Evolutionary conservation across 2,888 invertebrate genomes (phyloP), one percentile per base, ranked within the genome.

Genomic region (Tolmerus cingulatus): DNA sequence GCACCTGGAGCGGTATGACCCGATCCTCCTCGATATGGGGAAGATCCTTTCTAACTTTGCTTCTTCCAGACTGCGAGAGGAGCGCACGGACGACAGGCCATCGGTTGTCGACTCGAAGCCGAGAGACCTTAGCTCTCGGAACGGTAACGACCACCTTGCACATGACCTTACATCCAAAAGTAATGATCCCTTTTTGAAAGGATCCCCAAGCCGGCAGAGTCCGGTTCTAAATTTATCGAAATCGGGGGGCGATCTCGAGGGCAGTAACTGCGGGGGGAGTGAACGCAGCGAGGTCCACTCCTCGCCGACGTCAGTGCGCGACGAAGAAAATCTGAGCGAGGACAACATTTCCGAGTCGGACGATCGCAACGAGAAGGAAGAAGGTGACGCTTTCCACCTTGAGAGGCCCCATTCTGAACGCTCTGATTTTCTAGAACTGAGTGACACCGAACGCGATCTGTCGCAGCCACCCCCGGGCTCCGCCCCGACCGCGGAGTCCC

Each of bases 151-250:
- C 9, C 30, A 66, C 37, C 77, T 66, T 85, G n/a, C 8, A 81
- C 19, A 27, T 66, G 66, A 66, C 66, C 23, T 23, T 66, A 66
- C 27, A 30, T 43, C 46, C 23, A 43, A 40, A 43, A 23, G 79
- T 40, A 40, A 79, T 79, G 40, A 46, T 16, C 19, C 77, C 16
- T 74, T 77, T 43, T 86, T 87, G 57, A 89, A 89, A 93, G 93
- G 90, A 94, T 97, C 97, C 88, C 97, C 97, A 89, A 96, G 96
- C 90, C 96, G 97, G 87, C 97, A 97, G 94, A 98, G 97, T 95
- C 98, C 98, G 89, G 97, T 98, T 89, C 93, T 98, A 90, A 98
- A 98, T 93, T 94, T 98, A 88, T 97, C 98, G 87, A 98, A 98
- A 93, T 97, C 97, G 87, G 97, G 97, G 86, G 96, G 93, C 91